These are phyloP conservation scores for Picathartes gymnocephalus DNA, from an alignment of 2,113 vertebrate species.

Conservation along the genomic window DNA sequence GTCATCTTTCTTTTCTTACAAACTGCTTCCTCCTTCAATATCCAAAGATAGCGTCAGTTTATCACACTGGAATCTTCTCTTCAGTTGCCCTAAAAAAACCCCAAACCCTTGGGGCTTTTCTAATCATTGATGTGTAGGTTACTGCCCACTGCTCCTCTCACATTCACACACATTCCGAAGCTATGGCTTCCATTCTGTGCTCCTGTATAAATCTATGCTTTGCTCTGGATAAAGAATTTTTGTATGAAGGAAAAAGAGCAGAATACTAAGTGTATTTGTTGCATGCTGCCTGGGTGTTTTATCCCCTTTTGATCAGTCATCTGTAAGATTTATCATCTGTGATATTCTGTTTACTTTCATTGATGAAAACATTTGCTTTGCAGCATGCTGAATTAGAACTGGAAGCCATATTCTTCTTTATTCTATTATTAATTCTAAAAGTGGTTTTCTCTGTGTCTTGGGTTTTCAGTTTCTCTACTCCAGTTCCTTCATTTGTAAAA, in stretches of 20 bases:
- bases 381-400: background rate
- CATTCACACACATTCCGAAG: background rate
- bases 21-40: background rate
- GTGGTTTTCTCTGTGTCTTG: background rate
- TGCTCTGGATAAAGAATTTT: background rate
- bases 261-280: background rate
- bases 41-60: background rate
- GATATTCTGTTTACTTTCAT: background rate
- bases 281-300: background rate
- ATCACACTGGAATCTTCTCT: background rate
- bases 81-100: background rate
- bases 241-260: background rate
- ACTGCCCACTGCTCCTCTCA: background rate
- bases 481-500: background rate
- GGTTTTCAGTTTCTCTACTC: background rate
- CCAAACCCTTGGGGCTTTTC: background rate
- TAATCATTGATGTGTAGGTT: background rate
- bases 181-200: background rate
- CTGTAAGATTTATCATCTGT: background rate
- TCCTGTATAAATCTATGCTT: background rate
- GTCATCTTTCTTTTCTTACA: background rate
- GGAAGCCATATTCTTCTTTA: background rate
- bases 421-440: background rate
- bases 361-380: background rate
- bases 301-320: background rate